Percentiles rank a stretch among this genome's conserved stretches.
Conservation (phyloP, 2,797 vertebrate species). For the Protonibea diacanthus region DNA sequence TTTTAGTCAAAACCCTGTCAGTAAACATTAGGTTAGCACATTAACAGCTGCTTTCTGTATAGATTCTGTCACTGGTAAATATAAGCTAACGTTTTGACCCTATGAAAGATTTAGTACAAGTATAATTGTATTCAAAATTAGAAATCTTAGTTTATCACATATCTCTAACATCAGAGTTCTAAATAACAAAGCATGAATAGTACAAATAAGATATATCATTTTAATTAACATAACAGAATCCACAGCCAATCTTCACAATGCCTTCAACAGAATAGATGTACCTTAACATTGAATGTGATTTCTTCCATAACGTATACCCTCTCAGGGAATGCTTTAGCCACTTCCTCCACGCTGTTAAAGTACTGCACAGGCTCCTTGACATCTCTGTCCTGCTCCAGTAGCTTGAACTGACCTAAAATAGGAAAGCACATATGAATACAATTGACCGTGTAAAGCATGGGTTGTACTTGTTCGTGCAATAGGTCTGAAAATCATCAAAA, state of each 20-base stretch:
- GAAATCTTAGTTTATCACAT: neutral
- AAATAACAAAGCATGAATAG: neutral
- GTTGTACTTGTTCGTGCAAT: neutral
- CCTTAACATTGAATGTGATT: conserved; percentile 99
- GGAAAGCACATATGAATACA: conserved; percentile 46
- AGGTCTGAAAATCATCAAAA: neutral
- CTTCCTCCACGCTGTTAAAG: conserved; percentile 99
- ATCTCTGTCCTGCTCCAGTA: conserved; percentile 98
- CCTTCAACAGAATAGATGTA: conserved; percentile 67
- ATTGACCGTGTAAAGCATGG: neutral
- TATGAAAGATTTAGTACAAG: too few species aligned
- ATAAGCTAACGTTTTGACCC: neutral
- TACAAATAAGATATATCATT: neutral
- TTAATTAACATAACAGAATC: neutral
- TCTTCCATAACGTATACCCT: conserved; percentile 99
- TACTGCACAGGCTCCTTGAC: conserved; percentile 99
- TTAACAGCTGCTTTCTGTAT: neutral
- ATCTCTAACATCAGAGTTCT: neutral
- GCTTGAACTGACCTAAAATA: conserved; percentile 95
- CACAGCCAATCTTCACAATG: neutral
- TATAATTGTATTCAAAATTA: neutral
- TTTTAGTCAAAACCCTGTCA: neutral
- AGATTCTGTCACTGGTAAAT: neutral
- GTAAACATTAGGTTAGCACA: neutral
- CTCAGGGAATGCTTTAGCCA: conserved; percentile 99